Base-by-base conservation (phyloP, 64 coral and sea anemone genomes). In the Montipora foliosa region DNA sequence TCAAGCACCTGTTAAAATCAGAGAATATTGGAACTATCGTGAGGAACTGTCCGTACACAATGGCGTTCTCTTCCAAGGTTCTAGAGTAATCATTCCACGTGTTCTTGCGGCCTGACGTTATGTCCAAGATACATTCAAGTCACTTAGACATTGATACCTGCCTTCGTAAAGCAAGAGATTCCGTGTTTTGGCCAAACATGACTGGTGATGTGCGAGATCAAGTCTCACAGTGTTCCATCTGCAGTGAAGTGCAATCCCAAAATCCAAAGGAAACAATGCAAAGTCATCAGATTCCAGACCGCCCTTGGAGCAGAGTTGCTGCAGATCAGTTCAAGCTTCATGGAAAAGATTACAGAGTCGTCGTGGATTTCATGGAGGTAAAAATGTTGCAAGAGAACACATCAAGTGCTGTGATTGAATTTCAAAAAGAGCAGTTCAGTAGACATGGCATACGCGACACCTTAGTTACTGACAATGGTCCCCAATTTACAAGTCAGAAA, bases 41-140 rank as follows among this genome's bases (percentile, higher is more conserved):
- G 2, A 57, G 6, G 53, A 57, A 11, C 53, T 57, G 53, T 57
- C 53, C 53, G 53, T 57, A 57, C 53, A 57, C 53, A 57, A 57
- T 11, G 11, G 53, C 3, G 11, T 57, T 8, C 53, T 57, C 53
- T 57, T 57, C 53, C 6, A 57, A 11, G 3, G 53, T 57, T 57
- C 53, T 6, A 57, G 11, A 57, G 53, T 57, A 57, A 21, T 89
- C 58, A 89, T 89, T 76, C 49, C 87, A 14, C 37, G 51, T n/a
- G 44, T 77, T 37, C 0, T 49, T 78, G 22, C 47, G 87, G 76
- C 70, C 87, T 48, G 87, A 89, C 19, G 55, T 78, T 20, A 46
- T 77, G 25, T 16, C 53, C 21, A 57, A 15, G 53, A 90, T 90
- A 51, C 88, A 90, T 67, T 64, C 75, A 60, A 67, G 75, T 64